Percentiles rank a stretch among this genome's conserved stretches.
These are phyloP conservation scores for Cassiopea andromeda DNA, from an alignment of 30 jellyfish, hydroid and myxozoan genomes.

Conservation along the genomic window DNA sequence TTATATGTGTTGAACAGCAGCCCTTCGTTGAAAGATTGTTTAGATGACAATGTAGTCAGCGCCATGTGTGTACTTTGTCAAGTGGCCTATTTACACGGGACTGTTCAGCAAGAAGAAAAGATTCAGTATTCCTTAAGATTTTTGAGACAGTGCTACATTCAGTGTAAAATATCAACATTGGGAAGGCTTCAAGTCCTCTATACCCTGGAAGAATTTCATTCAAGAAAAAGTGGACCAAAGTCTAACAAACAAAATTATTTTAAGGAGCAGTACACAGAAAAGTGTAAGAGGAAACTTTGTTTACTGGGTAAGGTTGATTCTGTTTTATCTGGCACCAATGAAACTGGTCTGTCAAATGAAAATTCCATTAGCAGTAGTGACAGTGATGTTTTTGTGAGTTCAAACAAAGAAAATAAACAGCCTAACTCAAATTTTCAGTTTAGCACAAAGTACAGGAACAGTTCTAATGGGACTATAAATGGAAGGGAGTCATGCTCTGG, in stretches of 20 bases:
- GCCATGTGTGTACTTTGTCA: constrained; percentile 38
- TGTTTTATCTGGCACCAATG: neutral
- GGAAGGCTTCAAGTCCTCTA: constrained; percentile 39
- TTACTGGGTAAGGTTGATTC: constrained; percentile 18
- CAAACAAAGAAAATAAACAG: neutral
- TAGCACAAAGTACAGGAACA: neutral
- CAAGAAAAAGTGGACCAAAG: neutral
- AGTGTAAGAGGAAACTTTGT: constrained; percentile 13
- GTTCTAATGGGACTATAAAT: neutral
- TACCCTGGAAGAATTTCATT: constrained; percentile 19
- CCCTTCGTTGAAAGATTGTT: neutral
- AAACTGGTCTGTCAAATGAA: neutral
- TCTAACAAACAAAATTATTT: neutral
- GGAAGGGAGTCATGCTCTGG: neutral
- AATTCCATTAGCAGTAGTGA: neutral
- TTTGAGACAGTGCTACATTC: constrained; percentile 2
- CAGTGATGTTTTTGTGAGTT: constrained; percentile 3
- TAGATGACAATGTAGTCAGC: constrained; percentile 28
- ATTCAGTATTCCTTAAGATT: constrained; percentile 5
- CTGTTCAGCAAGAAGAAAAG: neutral
- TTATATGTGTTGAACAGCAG: constrained; percentile 33
- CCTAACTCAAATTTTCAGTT: neutral
- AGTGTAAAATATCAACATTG: neutral
- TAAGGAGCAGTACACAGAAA: constrained; percentile 9
- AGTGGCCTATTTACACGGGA: neutral